Base-by-base conservation (phyloP, 2,888 invertebrate genomes). In the Meandrusa payeni region DNA sequence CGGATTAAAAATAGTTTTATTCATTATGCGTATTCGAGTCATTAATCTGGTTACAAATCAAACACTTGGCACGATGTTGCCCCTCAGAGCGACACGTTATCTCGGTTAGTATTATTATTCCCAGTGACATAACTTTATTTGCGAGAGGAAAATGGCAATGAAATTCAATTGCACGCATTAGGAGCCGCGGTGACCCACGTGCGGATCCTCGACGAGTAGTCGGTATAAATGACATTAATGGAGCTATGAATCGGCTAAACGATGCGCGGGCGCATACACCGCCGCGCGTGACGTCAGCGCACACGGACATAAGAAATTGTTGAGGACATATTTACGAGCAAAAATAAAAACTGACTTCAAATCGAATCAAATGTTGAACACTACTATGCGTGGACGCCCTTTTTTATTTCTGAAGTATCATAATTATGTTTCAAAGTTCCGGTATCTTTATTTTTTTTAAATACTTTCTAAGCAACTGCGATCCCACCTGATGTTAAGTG, bases 121-220 rank as follows among this genome's bases (percentile, higher is more conserved):
- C 41, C 43, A 47, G 52, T 56, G 54, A 59, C 55, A 58, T 68
- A 68, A 67, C 59, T 57, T 57, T 59, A 58, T 68, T 72, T 63
- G 60, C 57, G 59, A 57, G 64, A 82, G 83, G 86, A 76, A 82
- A 82, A 82, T 77, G 78, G 76, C 86, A 85, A 85, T 85, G 82
- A 82, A 71, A 79, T 79, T 64, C 83, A 85, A 82, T 85, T 83
- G 85, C 68, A 73, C 64, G 55, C 55, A 67, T 73, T 68, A 71
- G 54, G 52, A 54, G 33, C 28, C 12, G 39, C 36, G 41, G 59
- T 69, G 69, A 74, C 81, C 79, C 82, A 79, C 82, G 83, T 81
- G 82, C 72, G 61, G 64, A 61, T 53, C 56, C 57, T 63, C 62
- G 57, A 53, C 63, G 59, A 57, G 51, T 52, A 65, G 66, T 61